Percentiles rank a stretch among this genome's conserved stretches.
Conservation (phyloP, 1,140 invertebrate genomes). For the Bombus polaris region DNA sequence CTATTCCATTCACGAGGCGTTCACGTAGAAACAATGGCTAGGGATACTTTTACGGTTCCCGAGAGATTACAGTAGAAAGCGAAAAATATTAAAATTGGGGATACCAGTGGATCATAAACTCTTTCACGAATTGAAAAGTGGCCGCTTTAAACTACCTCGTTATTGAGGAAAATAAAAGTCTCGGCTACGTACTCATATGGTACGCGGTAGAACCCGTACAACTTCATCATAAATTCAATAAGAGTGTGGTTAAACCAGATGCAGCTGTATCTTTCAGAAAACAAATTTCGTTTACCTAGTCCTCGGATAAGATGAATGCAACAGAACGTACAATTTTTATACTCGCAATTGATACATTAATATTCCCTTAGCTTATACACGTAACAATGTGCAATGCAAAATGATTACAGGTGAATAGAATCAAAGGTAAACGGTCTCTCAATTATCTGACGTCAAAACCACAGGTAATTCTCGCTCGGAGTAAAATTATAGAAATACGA, state of each 20-base stretch:
- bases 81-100: background rate
- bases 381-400: constrained; percentile 20
- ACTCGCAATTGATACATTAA: background rate
- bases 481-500: background rate
- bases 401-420: constrained; percentile 26
- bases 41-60: background rate
- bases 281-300: no score
- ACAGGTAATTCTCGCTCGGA: background rate
- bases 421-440: constrained; percentile 36
- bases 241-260: background rate
- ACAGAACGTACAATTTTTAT: background rate
- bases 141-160: constrained; percentile 7
- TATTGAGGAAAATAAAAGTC: constrained; percentile 16
- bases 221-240: background rate
- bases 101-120: background rate
- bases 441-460: constrained; percentile 30
- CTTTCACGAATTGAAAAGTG: constrained; percentile 2
- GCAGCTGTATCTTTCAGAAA: background rate
- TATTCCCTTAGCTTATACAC: constrained; percentile 3
- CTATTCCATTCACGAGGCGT: no score
- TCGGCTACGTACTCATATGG: background rate
- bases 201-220: background rate
- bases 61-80: no score
- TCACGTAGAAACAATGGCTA: background rate
- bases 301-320: no score